These are phyloP conservation scores for Nomia melanderi DNA, from an alignment of 1,140 invertebrate genomes.

Conservation along the genomic window DNA sequence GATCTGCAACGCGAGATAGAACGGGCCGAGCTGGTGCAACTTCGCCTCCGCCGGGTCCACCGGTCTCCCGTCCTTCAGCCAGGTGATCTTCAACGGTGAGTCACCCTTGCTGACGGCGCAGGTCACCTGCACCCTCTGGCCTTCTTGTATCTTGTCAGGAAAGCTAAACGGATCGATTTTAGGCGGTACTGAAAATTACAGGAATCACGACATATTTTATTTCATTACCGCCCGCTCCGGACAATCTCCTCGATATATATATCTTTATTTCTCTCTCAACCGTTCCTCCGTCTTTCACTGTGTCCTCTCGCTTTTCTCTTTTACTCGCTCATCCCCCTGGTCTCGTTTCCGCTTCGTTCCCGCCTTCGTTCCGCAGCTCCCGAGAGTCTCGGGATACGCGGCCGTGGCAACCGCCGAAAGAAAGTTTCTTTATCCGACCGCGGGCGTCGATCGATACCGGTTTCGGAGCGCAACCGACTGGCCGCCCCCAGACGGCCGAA, in stretches of 20 bases:
- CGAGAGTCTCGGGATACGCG: background rate
- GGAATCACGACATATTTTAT: conserved; percentile 62
- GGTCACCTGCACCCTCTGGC: conserved; percentile 82
- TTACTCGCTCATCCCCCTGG: no score
- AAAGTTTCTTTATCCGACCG: background rate
- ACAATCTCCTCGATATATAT: background rate
- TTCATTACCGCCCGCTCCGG: conserved; percentile 27
- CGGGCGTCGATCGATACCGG: background rate
- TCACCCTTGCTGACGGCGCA: conserved; percentile 87
- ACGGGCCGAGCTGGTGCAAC: conserved; percentile 79
- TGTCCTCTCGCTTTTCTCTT: no score
- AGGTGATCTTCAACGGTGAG: conserved; percentile 84
- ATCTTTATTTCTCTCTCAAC: background rate
- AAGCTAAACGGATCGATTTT: conserved; percentile 84
- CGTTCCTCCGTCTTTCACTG: no score
- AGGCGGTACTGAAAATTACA: conserved; percentile 82
- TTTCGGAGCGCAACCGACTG: no score
- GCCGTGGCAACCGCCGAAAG: no score
- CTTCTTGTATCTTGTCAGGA: conserved; percentile 82
- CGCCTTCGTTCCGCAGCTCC: background rate
- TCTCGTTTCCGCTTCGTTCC: background rate
- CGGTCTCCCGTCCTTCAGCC: conserved; percentile 84
- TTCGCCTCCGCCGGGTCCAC: conserved; percentile 71
- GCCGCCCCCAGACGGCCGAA: conserved; percentile 2
- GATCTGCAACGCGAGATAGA: conserved; percentile 79